Evolutionary conservation across 2,113 vertebrate species (phyloP).

Genomic region (Scophthalmus maximus): DNA sequence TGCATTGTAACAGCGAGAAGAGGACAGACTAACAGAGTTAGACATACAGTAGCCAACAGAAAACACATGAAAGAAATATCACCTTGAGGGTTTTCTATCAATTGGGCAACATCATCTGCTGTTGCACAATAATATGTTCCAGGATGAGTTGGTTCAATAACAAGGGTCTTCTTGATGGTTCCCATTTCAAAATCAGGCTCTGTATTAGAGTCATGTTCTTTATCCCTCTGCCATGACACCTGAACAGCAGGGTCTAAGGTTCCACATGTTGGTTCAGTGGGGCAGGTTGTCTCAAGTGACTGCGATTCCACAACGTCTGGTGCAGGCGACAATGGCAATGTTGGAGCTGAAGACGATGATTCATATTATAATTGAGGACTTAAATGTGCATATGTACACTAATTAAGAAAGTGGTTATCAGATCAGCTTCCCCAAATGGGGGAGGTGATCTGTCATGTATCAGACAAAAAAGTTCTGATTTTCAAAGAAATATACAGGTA

Average conservation of each 20-base stretch:
- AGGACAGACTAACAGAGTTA: conserved; percentile 57
- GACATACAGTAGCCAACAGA: conserved; percentile 51
- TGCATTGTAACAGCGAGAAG: conserved; percentile 42
- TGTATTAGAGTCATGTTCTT: conserved; percentile 79
- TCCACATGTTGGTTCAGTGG: conserved; percentile 70
- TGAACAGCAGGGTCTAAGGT: conserved; percentile 80
- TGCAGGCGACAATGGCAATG: conserved; percentile 67
- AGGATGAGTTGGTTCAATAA: conserved; percentile 84
- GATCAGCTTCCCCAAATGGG: conserved; percentile 44
- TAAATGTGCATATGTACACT: conserved; percentile 59
- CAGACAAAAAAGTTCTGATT: conserved; percentile 9
- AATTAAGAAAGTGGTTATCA: conserved; percentile 49
- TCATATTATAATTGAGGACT: conserved; percentile 72
- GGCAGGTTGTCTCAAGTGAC: conserved; percentile 65
- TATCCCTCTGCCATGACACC: conserved; percentile 87
- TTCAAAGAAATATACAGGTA: conserved; percentile 7
- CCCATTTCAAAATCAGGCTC: conserved; percentile 80
- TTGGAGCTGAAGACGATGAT: conserved; percentile 80
- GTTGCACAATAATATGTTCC: conserved; percentile 91
- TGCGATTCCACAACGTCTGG: conserved; percentile 70
- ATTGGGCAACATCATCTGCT: conserved; percentile 88
- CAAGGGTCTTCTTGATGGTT: conserved; percentile 82
- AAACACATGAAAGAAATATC: conserved; percentile 62
- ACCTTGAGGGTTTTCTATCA: conserved; percentile 90
- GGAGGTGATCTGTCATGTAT: conserved; percentile 35